A percentile compares a stretch with the other conserved stretches of the same genome.
Evolutionary conservation across 2,797 vertebrate genomes (phyloP).

Genomic region (Falco columbarius): DNA sequence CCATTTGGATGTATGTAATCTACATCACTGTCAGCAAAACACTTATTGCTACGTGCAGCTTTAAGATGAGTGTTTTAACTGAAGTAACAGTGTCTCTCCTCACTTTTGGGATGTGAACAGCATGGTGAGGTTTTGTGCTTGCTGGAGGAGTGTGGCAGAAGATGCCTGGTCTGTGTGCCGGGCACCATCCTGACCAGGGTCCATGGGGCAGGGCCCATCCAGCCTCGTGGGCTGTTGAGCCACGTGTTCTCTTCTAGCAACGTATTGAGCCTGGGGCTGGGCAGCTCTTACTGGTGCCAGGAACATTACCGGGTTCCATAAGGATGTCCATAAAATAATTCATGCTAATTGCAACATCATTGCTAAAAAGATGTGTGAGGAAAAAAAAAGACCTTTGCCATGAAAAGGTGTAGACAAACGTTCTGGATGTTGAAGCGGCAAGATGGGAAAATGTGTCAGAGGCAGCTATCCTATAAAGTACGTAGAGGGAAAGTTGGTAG

Average conservation of each 20-base stretch:
- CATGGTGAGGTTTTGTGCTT: neutral
- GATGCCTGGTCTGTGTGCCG: neutral
- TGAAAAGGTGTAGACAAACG: neutral
- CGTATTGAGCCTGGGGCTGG: neutral
- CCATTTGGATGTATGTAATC: neutral
- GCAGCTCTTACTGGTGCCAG: neutral
- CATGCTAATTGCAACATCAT: neutral
- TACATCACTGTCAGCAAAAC: neutral
- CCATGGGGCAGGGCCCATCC: fast-evolving
- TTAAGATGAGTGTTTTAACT: neutral
- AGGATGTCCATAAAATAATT: neutral
- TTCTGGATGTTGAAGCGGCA: neutral
- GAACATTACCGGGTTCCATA: neutral
- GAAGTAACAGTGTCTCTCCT: neutral
- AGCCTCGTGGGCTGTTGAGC: neutral
- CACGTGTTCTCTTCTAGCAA: neutral
- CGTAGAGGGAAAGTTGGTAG: neutral
- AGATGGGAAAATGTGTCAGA: neutral
- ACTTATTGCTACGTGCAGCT: neutral
- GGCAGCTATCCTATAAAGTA: neutral
- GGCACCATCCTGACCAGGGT: neutral
- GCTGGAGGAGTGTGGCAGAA: neutral
- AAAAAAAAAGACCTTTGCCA: neutral
- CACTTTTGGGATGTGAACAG: neutral
- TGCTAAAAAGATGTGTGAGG: neutral